Evolutionary conservation across 2,797 vertebrate species (phyloP).

Genomic region (Centropyge bicolor): DNA sequence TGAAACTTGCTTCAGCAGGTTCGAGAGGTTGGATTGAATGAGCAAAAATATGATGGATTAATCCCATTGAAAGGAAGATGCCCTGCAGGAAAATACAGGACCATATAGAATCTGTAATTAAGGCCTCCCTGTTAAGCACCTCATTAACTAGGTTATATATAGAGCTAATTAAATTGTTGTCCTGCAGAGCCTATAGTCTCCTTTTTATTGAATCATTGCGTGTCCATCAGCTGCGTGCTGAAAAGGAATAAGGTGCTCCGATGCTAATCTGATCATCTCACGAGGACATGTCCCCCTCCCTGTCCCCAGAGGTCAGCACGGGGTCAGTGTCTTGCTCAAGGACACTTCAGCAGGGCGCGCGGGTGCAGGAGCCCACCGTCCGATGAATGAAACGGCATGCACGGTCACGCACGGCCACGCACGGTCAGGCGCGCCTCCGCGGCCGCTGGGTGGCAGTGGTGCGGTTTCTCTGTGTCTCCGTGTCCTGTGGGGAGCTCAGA

Average conservation of each 20-base stretch:
- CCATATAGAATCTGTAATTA: conserved; percentile 77
- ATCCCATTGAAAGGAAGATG: conserved; percentile 42
- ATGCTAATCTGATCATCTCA: conserved; percentile 35
- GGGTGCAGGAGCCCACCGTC: neutral
- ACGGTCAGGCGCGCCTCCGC: conserved; percentile 44
- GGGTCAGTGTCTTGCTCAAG: conserved; percentile 81
- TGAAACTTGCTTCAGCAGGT: neutral
- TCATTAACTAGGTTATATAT: conserved; percentile 73
- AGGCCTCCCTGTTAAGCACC: conserved; percentile 65
- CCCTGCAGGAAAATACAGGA: conserved; percentile 61
- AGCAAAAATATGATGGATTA: conserved; percentile 60
- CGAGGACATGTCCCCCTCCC: conserved; percentile 6
- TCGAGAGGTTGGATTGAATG: conserved; percentile 11
- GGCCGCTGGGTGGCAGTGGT: conserved; percentile 88
- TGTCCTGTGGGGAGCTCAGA: conserved; percentile 43
- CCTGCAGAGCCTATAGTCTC: conserved; percentile 49
- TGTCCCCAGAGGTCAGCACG: conserved; percentile 59
- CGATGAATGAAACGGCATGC: too few species aligned
- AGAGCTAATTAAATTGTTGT: conserved; percentile 76
- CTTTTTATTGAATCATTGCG: conserved; percentile 58
- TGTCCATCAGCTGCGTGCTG: conserved; percentile 44
- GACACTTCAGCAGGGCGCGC: conserved; percentile 60
- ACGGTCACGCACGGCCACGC: conserved; percentile 35
- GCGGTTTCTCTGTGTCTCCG: conserved; percentile 66
- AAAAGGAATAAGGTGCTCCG: conserved; percentile 20